A percentile compares a stretch with the other conserved stretches of the same genome.
Evolutionary conservation across 1,140 invertebrate genomes (phyloP).

Genomic region (Atta cephalotes): DNA sequence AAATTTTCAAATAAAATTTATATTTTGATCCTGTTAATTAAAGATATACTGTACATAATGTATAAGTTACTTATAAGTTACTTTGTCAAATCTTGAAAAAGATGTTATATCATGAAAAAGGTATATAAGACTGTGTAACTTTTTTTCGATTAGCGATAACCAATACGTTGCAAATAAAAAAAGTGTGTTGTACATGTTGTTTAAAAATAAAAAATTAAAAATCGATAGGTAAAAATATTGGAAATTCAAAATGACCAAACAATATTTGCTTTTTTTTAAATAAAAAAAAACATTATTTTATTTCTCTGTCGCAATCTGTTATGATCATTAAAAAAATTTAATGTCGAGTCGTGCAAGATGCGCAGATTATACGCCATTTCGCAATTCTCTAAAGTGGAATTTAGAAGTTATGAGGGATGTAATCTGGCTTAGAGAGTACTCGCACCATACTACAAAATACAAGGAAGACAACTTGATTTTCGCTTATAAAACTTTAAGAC

Average conservation of each 20-base stretch:
- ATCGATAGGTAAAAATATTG: background rate
- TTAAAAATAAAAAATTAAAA: background rate
- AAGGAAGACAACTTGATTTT: background rate
- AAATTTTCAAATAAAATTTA: background rate
- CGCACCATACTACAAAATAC: background rate
- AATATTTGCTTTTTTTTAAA: background rate
- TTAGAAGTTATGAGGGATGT: slow-evolving; percentile 20
- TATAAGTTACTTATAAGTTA: background rate
- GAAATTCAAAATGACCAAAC: background rate
- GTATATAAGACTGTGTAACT: background rate
- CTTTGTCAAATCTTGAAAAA: background rate
- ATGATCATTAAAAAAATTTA: background rate
- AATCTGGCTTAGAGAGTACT: slow-evolving; percentile 32
- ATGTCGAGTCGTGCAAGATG: background rate
- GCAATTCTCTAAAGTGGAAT: slow-evolving; percentile 10
- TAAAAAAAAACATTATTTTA: background rate
- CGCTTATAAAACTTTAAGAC: slow-evolving; percentile 6
- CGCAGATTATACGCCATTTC: slow-evolving; percentile 21
- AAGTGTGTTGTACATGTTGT: background rate
- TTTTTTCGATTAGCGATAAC: background rate
- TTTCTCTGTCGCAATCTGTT: background rate
- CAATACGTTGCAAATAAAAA: background rate
- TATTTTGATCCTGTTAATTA: background rate
- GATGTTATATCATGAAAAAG: background rate
- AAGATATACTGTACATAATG: background rate